Base-by-base conservation (phyloP, 2,113 vertebrate genomes). In the Willisornis vidua region DNA sequence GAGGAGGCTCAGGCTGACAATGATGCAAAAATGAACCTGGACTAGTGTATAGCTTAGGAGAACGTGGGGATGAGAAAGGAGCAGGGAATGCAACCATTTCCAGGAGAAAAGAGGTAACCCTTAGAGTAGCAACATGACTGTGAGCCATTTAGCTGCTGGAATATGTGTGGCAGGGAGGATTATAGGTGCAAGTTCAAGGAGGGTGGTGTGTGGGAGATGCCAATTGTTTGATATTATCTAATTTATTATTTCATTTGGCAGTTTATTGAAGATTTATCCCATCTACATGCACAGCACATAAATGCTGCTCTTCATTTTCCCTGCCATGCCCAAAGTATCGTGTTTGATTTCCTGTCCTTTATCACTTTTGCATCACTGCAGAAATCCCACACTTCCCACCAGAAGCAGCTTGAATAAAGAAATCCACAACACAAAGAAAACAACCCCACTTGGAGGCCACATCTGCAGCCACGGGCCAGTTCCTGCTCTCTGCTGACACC, bases 351-450 rank as follows among this genome's bases (percentile, higher is more conserved):
- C 75, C 75, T 45, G n/a, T 3, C 52, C 86, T 62, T 58, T 33
- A 76, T 58, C 63, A n/a, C 33, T 65, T 43, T 9, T 46, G 39
- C 41, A 2, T 25, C 48, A 10, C 28, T n/a, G 59, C 82, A 96
- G 71, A 74, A 71, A 78, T 83, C 79, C 63, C 90, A 81, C 65
- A 17, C n/a, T 88, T 78, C 29, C 26, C 67, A 52, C 28, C 79
- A 59, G 85, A 41, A 88, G 28, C 79, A 81, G 72, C 76, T 89
- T 68, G 90, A 92, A 90, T 88, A 22, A 58, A 83, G 74, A 79
- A 83, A 76, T 62, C 41, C 78, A 9, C 35, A 29, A 65, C 0
- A 9, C 20, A 87, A 93, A 61, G 87, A n/a, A 94, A 95, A 75
- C 72, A 52, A 1, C 22, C 24, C 0, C 2, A 0, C 43, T 74